These are phyloP conservation scores for Argya squamiceps DNA, from an alignment of 2,797 vertebrate genomes.

Conservation along the genomic window DNA sequence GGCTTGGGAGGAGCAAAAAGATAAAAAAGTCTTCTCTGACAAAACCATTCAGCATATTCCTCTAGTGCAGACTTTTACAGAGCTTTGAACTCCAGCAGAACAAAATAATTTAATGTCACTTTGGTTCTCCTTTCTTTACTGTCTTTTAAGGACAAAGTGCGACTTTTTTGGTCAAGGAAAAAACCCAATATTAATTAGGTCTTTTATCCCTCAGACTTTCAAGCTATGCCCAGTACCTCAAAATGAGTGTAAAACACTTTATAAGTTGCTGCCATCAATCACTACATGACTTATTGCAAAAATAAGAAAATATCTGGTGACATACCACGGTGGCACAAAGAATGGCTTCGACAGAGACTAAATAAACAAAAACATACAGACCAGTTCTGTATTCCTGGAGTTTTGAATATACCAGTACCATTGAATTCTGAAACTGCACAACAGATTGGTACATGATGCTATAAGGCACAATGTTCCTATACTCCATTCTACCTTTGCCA, in stretches of 20 bases:
- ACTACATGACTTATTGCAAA: neutral
- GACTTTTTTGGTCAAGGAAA: neutral
- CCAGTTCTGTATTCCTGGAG: neutral
- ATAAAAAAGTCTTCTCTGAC: neutral
- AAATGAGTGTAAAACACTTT: neutral
- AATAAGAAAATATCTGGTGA: neutral
- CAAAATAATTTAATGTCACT: neutral
- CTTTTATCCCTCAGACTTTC: neutral
- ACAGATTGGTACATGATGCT: too few species aligned
- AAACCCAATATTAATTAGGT: neutral
- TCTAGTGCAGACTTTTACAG: neutral
- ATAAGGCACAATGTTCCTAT: neutral
- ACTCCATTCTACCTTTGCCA: neutral
- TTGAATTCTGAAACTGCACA: neutral
- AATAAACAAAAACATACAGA: neutral
- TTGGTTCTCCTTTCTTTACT: neutral
- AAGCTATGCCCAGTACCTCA: neutral
- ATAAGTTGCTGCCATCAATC: neutral
- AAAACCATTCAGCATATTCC: neutral
- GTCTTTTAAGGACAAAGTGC: neutral
- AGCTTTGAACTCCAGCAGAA: neutral
- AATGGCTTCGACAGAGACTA: neutral
- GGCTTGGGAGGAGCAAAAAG: rapidly evolving
- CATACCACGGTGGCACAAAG: neutral
- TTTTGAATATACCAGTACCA: neutral